Evolutionary conservation across 2,113 vertebrate species (phyloP).

Genomic region (Anolis carolinensis): DNA sequence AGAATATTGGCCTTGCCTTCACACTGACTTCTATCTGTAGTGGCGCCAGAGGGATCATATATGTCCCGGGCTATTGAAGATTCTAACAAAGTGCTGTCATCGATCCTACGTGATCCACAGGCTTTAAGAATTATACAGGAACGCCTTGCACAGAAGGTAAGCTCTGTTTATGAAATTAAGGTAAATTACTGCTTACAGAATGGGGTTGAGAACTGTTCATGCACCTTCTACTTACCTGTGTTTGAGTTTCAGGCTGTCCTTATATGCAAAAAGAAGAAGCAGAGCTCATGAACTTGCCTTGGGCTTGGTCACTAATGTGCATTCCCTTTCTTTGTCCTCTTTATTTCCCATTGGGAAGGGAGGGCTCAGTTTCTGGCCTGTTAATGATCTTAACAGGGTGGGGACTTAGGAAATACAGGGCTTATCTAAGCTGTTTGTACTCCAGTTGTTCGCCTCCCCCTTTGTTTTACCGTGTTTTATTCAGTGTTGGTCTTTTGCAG

Average conservation of each 20-base stretch:
- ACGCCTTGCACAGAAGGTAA: not conserved
- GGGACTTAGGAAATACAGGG: not conserved
- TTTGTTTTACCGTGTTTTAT: not conserved
- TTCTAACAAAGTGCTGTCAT: not conserved
- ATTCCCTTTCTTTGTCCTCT: not conserved
- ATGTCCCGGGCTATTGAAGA: not conserved
- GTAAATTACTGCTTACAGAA: not conserved
- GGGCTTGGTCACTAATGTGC: not conserved
- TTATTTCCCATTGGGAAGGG: not conserved
- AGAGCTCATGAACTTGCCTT: not conserved
- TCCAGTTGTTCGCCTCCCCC: not conserved
- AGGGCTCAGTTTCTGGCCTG: not conserved
- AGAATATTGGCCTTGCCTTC: not conserved
- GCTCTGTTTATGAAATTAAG: too few relatives aligned
- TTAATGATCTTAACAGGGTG: not conserved
- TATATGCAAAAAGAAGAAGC: not conserved
- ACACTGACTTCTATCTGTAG: constrained; percentile 14
- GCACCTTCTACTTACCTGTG: not conserved
- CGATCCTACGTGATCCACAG: not conserved
- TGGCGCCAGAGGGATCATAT: not conserved
- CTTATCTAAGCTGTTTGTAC: not conserved
- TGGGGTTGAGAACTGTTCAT: not conserved
- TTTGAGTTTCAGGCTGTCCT: not conserved
- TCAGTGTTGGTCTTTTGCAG: not conserved
- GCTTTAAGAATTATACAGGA: not conserved